These are phyloP conservation scores for Tragelaphus imberbis DNA, from an alignment of 2,113 vertebrate species.

Conservation along the genomic window DNA sequence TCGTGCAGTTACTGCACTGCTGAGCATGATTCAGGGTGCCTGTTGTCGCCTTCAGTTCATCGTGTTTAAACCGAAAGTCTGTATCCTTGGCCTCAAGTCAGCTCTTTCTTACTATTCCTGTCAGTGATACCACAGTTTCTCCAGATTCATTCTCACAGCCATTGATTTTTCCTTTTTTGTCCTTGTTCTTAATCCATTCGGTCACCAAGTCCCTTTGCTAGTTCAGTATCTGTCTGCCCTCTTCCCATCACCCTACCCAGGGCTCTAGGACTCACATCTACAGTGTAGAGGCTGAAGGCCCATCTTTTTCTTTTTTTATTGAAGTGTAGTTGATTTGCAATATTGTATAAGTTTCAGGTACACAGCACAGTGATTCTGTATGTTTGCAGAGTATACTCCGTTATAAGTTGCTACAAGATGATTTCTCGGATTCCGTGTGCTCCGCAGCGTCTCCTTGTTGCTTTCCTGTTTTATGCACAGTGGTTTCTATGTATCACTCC, in stretches of 20 bases:
- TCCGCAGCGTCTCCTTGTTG: fast-evolving
- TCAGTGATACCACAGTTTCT: not conserved
- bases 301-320: too few relatives aligned
- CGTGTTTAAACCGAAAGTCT: not conserved
- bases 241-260: not conserved
- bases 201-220: not conserved
- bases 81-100: not conserved
- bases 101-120: not conserved
- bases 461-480: fast-evolving
- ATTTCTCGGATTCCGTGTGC: not conserved
- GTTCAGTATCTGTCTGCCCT: not conserved
- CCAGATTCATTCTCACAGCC: not conserved
- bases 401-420: not conserved
- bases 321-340: not conserved
- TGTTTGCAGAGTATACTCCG: not conserved
- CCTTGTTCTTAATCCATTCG: not conserved
- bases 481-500: fast-evolving
- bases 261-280: not conserved
- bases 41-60: not conserved
- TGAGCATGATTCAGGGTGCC: not conserved
- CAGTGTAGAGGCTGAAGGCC: not conserved
- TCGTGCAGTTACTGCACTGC: not conserved
- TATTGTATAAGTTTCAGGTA: too few relatives aligned
- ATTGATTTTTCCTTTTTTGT: not conserved
- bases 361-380: not conserved